Base-by-base conservation (phyloP, 2,797 vertebrate species). In the Acanthis flammea region DNA sequence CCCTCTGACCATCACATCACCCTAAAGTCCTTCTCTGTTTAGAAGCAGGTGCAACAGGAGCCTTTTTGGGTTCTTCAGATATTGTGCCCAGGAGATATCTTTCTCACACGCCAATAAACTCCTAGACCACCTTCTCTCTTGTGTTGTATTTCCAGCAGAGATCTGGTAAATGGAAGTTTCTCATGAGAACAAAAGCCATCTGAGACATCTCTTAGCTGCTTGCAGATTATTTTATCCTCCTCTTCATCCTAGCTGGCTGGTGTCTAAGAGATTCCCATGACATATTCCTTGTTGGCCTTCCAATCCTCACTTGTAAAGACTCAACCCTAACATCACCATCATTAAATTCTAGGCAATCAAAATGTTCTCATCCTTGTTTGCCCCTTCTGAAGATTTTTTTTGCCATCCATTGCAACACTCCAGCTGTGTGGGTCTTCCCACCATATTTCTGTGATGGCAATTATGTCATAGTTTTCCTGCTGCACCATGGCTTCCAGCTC, bases 221-320 rank as follows among this genome's bases (percentile, higher is more conserved):
- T 35, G 14, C 4, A 60, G 51, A 65, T 17, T n/a, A 60, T 37
- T 65, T 78, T 0, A 1, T 55, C 16, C 12, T 11, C 8, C 2
- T 89, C 33, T 55, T 51, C 47, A 51, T 57, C 11, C 10, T 61
- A 42, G 3, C 47, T 70, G 24, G 1, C 12, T 47, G 8, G 14
- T 61, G 27, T 73, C 3, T 42, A n/a, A 42, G 14, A 70, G 27
- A 68, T 19, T 85, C 10, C 3, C 30, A 11, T 23, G 4, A 16
- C 8, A 30, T 42, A 22, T 47, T 57, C 27, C 33, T 47, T 55
- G 6, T 30, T 65, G 31, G 4, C 14, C 12, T 51, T 23, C 2
- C 2, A 3, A 25, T 65, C 25, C 12, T 82, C n/a, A 12, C n/a
- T 50, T 1, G 0, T 31, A 63, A 58, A 19, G 12, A 18, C 10